phyloP scores from a whole-genome alignment of 2,113 vertebrate genomes.

The Heteronetta atricapilla region DNA sequence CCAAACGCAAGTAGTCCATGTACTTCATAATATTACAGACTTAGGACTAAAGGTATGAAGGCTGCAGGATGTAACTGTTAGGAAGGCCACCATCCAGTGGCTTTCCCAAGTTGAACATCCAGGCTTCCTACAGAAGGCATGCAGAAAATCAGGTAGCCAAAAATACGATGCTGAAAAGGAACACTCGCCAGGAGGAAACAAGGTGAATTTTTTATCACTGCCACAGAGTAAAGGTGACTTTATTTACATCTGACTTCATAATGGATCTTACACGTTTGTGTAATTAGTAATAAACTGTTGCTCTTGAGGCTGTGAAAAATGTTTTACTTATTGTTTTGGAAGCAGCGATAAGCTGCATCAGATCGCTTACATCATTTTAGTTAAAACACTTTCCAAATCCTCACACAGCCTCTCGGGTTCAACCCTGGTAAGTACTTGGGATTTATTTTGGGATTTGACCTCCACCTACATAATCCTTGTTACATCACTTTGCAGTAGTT shows the following conservation, averaged over 20 bases:
- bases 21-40: not conserved
- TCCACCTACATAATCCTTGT: constrained; percentile 55
- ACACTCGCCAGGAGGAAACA: not conserved
- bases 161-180: not conserved
- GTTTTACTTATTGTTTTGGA: not conserved
- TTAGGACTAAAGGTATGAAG: rapidly evolving
- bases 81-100: not conserved
- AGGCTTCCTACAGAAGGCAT: not conserved
- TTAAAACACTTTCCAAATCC: constrained; percentile 47
- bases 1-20: not conserved
- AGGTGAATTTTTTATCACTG: not conserved
- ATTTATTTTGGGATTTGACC: constrained; percentile 56
- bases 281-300: not conserved
- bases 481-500: constrained; percentile 31
- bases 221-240: not conserved
- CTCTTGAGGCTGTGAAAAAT: not conserved
- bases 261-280: not conserved
- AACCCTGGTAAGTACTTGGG: constrained; percentile 19
- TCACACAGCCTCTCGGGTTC: constrained; percentile 19
- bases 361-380: constrained; percentile 48
- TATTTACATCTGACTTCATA: not conserved
- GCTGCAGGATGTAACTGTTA: not conserved
- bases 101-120: not conserved
- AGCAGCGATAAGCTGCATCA: not conserved
- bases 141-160: not conserved